Base-by-base conservation (phyloP, 2,888 invertebrate species). In the Danaus chrysippus region DNA sequence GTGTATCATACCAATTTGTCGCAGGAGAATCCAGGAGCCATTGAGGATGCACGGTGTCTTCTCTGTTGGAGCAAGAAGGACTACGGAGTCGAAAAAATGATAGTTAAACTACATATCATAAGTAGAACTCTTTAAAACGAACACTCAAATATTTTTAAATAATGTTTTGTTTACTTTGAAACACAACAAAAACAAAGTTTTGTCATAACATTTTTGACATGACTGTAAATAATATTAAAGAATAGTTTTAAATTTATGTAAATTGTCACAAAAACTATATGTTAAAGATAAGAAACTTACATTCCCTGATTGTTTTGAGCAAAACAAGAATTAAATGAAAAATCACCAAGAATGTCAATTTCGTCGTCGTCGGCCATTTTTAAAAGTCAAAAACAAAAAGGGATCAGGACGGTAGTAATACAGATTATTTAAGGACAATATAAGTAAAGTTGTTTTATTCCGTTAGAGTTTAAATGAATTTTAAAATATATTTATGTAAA, bases 341-440 rank as follows among this genome's bases (percentile, higher is more conserved):
- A 94, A 87, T 94, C 94, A 68, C 94, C 94, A 72, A 95, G 87
- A 77, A 95, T 88, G 86, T 95, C 95, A 77, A 95, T 93, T 86
- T 95, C 94, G 71, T 94, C 94, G 60, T 95, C 94, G 70, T 94
- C 94, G 73, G 93, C 93, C 93, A 94, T 94, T 71, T 72, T 70
- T 56, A 46, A 60, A 1, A 43, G 23, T 34, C 23, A 34, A 34
- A 34, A 49, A 9, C 10, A 8, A 46, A 17, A 3, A 17, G 2
- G 3, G 17, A 17, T 10, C 15, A 17, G 17, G 3, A 17, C 49
- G 10, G n/a, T 10, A 17, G 15, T 8, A 34, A 34, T 34, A 49
- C 17, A 49, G 49, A 49, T 49, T 49, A 49, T 49, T 17, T 17
- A 46, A 13, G n/a, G 6, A 46, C 1, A 13, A 10, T n/a, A 43